Base-by-base conservation (phyloP, 2,888 invertebrate genomes). In the Automeris io region DNA sequence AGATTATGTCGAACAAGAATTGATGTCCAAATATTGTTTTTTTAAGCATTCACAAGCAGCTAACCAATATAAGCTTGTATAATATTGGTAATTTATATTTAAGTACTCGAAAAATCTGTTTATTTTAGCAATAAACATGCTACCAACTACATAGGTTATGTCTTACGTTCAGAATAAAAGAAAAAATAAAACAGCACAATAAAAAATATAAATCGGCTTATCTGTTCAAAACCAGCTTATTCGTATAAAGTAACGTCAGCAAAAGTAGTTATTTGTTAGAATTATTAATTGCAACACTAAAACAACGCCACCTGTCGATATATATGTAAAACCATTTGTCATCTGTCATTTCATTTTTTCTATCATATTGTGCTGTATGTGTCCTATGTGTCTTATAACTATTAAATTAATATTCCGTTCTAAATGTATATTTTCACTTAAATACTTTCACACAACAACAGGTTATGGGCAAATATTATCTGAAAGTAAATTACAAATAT, bases 121-220 rank as follows among this genome's bases (percentile, higher is more conserved):
- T 59, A 62, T 69, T 70, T 69, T 67, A 52, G 64, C 68, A 64
- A 67, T 70, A 70, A 71, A 73, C 55, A 56, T 54, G 65, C 61
- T 62, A 63, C 68, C 62, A 59, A 62, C 51, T 58, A 63, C 59
- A 61, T 59, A 61, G 52, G 57, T 65, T 63, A 70, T 68, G 61
- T 68, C 68, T 71, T 68, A 66, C 61, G 69, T 59, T 70, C 63
- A 64, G 67, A 72, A 75, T 72, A 71, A 76, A 77, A 70, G 73
- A 65, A 67, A 16, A 13, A 29, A 68, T 72, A 77, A 79, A 72
- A 70, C 67, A 61, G 57, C 61, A 70, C 64, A 75, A 74, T 77
- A 82, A 83, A 85, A 82, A 82, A 75, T 70, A 76, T 72, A 75
- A 86, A 85, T 82, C 85, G 80, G 83, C 83, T 86, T 85, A 85